Evolutionary conservation across 2,888 invertebrate genomes (phyloP).

Genomic region (Anarsia innoxiella): DNA sequence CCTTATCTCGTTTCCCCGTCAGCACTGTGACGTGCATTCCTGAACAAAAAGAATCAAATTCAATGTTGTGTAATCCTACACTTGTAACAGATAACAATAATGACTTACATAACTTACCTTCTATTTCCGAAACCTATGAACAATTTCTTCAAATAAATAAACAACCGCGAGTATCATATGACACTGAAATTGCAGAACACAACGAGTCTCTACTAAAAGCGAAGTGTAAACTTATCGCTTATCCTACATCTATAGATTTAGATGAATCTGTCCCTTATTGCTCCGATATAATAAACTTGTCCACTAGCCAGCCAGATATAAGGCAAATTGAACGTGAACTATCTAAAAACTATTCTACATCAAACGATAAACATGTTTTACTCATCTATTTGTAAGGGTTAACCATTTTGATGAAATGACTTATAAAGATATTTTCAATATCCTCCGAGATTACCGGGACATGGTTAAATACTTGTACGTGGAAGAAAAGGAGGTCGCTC

Average conservation of each 20-base stretch:
- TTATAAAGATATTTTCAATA: slow-evolving; percentile 10
- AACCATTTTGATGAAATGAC: slow-evolving; percentile 9
- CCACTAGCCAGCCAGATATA: background rate
- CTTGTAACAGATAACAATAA: too few relatives aligned
- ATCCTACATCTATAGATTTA: background rate
- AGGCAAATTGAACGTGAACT: background rate
- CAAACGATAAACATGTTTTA: slow-evolving; percentile 3
- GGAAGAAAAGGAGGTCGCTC: background rate
- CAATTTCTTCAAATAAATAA: background rate
- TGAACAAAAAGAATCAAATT: too few relatives aligned
- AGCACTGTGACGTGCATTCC: too few relatives aligned
- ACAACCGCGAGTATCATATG: background rate
- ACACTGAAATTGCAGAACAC: slow-evolving; percentile 3
- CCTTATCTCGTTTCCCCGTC: slow-evolving; percentile 2
- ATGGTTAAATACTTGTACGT: background rate
- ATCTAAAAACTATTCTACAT: background rate
- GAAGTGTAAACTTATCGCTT: slow-evolving; percentile 1
- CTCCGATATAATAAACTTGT: background rate
- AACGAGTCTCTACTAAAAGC: background rate
- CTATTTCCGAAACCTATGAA: slow-evolving; percentile 5
- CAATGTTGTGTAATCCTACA: too few relatives aligned
- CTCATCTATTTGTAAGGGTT: slow-evolving; percentile 7
- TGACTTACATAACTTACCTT: too few relatives aligned
- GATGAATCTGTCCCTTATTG: slow-evolving; percentile 2
- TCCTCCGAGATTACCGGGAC: slow-evolving; percentile 6